Percentiles rank a stretch among this genome's conserved stretches.
phyloP scores from a whole-genome alignment of 2,888 invertebrate genomes.

The Drosophila leonis region DNA sequence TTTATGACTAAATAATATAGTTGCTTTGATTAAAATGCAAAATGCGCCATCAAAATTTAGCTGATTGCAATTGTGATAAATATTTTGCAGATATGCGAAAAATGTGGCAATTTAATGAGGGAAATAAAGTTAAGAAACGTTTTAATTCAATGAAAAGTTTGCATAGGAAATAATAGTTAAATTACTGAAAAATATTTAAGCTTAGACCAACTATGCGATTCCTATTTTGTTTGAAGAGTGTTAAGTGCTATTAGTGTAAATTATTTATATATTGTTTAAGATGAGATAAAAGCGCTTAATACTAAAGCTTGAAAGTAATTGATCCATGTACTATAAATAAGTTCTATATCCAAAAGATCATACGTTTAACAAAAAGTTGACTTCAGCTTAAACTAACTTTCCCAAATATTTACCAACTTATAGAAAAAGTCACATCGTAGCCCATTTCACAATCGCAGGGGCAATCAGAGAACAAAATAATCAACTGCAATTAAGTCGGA shows the following conservation, averaged over 20 bases:
- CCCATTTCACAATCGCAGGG: conserved; percentile 30
- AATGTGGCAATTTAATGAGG: conserved; percentile 9
- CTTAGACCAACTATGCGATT: not conserved
- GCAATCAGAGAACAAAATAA: conserved; percentile 54
- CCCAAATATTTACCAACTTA: not conserved
- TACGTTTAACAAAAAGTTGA: not conserved
- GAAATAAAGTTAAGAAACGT: not conserved
- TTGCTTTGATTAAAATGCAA: conserved; percentile 63
- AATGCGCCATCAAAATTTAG: conserved; percentile 40
- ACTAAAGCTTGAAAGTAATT: no score
- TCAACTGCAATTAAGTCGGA: conserved; percentile 50
- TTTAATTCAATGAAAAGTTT: conserved; percentile 5
- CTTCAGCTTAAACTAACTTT: not conserved
- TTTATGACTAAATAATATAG: conserved; percentile 74
- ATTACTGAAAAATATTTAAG: not conserved
- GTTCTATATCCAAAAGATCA: not conserved
- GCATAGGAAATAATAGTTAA: not conserved
- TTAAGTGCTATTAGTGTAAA: not conserved
- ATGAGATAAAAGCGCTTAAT: no score
- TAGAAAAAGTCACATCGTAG: not conserved
- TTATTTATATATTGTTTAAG: no score
- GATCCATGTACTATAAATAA: not conserved
- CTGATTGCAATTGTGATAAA: conserved; percentile 23
- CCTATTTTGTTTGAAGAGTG: not conserved
- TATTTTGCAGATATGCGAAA: not conserved